Evolutionary conservation across 1,140 invertebrate genomes (phyloP), one percentile per base, ranked within the genome.

Genomic region (Lepidotrigona ventralis): DNA sequence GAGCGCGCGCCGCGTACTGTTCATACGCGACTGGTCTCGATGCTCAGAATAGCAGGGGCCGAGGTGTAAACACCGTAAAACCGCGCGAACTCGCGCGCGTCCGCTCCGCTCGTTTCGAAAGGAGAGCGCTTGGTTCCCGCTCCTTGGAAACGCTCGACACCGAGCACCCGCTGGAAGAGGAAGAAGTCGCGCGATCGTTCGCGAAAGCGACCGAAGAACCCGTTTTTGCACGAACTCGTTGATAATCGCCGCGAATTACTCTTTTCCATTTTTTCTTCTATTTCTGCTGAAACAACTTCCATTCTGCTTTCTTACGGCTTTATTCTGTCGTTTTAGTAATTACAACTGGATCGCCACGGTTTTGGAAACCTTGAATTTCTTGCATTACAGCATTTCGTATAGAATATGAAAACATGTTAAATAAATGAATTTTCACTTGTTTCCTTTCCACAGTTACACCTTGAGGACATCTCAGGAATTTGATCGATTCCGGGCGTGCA

Each of bases 51-150:
- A 83, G 79, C 84, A 72, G 84, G 58, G 66, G 80, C 68, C 66
- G 68, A 64, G 64, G 84, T 46, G 39, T 88, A 85, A 88, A 88
- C 83, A 88, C 79, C 79, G 86, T 88, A 86, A 85, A 88, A 88
- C 77, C 39, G 76, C 70, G 82, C 82, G 86, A 85, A 81, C 69
- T 60, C 79, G 83, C 56, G 72, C 72, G 26, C 72, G 54, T 74
- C 72, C 53, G 63, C 26, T 54, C 71, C 39, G 83, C 82, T 68
- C 78, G 79, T 75, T 81, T 88, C 83, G 86, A 88, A 88, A 88
- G 86, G 81, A 84, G 86, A 75, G 68, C 23, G 14, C 58, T 9
- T 1, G 9, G 66, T 12, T n/a, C 33, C 33, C 79, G 23, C 58
- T 73, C 46, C n/a, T 11, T 23, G 54, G 64, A 70, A 79, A 75